Evolutionary conservation across 2,888 invertebrate species (phyloP), one percentile per base, ranked within the genome.

Genomic region (Mechanitis messenoides): DNA sequence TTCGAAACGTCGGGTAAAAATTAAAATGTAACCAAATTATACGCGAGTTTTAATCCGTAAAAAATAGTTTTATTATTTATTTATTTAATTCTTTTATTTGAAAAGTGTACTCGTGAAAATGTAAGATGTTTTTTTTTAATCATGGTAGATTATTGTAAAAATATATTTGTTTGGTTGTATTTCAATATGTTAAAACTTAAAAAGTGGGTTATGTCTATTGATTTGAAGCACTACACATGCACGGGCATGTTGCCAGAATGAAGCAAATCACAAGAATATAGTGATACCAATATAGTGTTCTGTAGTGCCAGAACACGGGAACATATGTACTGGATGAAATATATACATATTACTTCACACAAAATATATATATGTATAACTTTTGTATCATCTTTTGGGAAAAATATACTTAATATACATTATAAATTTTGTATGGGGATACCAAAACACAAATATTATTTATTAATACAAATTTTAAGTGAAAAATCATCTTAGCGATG

Each of bases 401-500:
- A 20, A 20, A 20, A 20, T 20, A 20, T 20, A 20, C 20, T 20
- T 20, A 20, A 20, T 20, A 20, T 20, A 20, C 20, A 20, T 20
- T 20, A 20, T 20, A 20, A 20, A 1, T 20, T 9, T 42, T 11
- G 42, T 42, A 9, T 11, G 6, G 20, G 20, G 9, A 42, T 11
- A 35, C 35, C 2, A 35, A 35, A 35, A 35, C 35, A 35, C 42
- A 11, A 9, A 42, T 42, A 42, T 31, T 28, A 50, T 31, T 31
- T 31, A 50, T 3, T 1, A 9, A 50, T 12, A 50, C 7, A 58
- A 45, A 35, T 50, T 45, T 60, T 58, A 61, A 63, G 65, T 69
- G 64, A 69, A 68, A 68, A 72, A 71, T 61, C 61, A 53, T 66
- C 64, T 65, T 59, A 65, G 60, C 75, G 73, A 75, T 83, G 83